These are phyloP conservation scores for Labrus mixtus DNA, from an alignment of 2,113 vertebrate genomes.

Conservation along the genomic window DNA sequence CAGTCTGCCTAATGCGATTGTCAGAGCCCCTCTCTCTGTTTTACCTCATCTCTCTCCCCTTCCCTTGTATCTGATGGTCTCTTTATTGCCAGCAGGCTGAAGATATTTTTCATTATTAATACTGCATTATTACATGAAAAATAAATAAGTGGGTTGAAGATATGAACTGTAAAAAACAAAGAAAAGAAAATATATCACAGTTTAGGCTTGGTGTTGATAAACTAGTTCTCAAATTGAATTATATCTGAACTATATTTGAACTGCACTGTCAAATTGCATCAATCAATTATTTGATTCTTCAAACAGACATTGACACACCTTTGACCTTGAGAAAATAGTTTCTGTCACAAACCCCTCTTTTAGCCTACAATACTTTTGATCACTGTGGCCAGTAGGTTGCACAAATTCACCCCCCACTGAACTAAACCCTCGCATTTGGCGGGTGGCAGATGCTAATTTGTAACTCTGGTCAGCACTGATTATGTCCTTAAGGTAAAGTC, in stretches of 20 bases:
- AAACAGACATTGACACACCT: not conserved
- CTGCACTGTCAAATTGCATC: slow-evolving; percentile 2
- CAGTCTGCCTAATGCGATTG: slow-evolving; percentile 63
- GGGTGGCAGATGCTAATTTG: too few relatives aligned
- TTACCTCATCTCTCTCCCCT: not conserved
- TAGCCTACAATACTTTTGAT: too few relatives aligned
- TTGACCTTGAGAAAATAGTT: too few relatives aligned
- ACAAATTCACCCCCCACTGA: too few relatives aligned
- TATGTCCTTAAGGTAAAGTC: too few relatives aligned
- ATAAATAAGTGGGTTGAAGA: slow-evolving; percentile 23
- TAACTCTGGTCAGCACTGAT: too few relatives aligned
- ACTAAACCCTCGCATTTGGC: too few relatives aligned
- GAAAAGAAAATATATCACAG: not conserved
- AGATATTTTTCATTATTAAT: slow-evolving; percentile 59
- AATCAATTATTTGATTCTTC: not conserved
- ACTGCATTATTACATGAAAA: slow-evolving; percentile 30
- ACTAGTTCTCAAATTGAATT: slow-evolving; percentile 6
- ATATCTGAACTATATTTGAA: slow-evolving; percentile 10
- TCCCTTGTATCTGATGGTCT: slow-evolving; percentile 48
- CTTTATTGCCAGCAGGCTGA: slow-evolving; percentile 53
- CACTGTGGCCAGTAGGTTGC: too few relatives aligned
- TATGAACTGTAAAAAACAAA: slow-evolving; percentile 26
- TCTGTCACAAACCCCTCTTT: too few relatives aligned
- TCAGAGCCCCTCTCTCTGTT: slow-evolving; percentile 18
- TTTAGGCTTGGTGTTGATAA: slow-evolving; percentile 12